Evolutionary conservation across 2,113 vertebrate species (phyloP).

Genomic region (Clupea harengus): DNA sequence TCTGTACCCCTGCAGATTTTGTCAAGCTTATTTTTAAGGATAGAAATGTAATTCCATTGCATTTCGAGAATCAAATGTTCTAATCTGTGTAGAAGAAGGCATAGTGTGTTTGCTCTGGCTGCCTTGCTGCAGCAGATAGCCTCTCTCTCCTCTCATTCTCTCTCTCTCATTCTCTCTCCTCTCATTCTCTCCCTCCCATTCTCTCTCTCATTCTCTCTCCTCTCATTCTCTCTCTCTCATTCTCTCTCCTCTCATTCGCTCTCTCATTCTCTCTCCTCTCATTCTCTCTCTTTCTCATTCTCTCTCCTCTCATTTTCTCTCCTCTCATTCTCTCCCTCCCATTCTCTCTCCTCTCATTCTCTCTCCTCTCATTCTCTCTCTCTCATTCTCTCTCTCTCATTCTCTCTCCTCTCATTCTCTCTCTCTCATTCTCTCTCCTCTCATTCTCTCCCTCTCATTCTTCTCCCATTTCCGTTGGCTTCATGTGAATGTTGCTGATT

Average conservation of each 20-base stretch:
- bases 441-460: neutral
- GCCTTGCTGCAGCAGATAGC: neutral
- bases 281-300: constrained; percentile 8
- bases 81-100: neutral
- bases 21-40: neutral
- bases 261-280: neutral
- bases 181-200: neutral
- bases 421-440: constrained; percentile 11
- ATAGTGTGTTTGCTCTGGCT: neutral
- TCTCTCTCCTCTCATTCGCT: neutral
- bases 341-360: neutral
- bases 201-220: neutral
- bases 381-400: neutral
- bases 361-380: constrained; percentile 19
- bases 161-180: constrained; percentile 16
- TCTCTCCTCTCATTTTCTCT: constrained; percentile 21
- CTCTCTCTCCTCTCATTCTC: neutral
- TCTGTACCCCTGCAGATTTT: neutral
- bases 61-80: neutral
- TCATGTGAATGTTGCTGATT: neutral
- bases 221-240: constrained; percentile 9
- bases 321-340: neutral
- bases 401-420: neutral
- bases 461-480: constrained; percentile 8
- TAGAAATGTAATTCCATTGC: neutral